Evolutionary conservation across 2,113 vertebrate genomes (phyloP).

Genomic region (Acrocephalus arundinaceus): DNA sequence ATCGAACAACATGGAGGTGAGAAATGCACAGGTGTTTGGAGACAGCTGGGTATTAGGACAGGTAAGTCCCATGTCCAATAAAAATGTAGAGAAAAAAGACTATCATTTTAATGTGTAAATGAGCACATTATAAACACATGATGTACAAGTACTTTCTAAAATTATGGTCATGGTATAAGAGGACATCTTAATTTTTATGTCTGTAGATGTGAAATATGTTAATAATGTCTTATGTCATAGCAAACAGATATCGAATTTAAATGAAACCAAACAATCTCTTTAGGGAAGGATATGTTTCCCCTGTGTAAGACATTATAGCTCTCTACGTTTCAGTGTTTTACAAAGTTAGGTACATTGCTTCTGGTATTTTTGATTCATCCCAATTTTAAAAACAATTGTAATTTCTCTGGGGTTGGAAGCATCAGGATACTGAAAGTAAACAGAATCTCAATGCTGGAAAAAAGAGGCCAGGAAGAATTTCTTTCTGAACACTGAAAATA

Average conservation of each 20-base stretch:
- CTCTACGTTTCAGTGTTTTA: background rate
- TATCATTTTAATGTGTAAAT: background rate
- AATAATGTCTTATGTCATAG: background rate
- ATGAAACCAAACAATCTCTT: background rate
- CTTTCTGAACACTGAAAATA: background rate
- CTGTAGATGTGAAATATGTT: background rate
- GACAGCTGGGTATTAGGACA: slow-evolving; percentile 96
- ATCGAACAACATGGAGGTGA: slow-evolving; percentile 95
- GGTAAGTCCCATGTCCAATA: slow-evolving; percentile 70
- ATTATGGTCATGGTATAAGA: background rate
- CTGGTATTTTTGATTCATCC: background rate
- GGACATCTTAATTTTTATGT: background rate
- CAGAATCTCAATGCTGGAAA: background rate
- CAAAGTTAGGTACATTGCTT: background rate
- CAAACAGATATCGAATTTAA: background rate
- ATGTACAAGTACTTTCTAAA: background rate
- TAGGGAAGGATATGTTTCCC: background rate
- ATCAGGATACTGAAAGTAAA: background rate
- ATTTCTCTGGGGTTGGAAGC: background rate
- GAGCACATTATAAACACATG: rapidly evolving
- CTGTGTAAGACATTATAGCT: background rate
- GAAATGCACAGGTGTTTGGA: slow-evolving; percentile 94
- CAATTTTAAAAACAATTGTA: background rate
- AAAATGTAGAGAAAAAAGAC: background rate
- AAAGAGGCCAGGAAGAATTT: background rate